Evolutionary conservation across 2,113 vertebrate genomes (phyloP).

Genomic region (Periophthalmodon schlosseri): DNA sequence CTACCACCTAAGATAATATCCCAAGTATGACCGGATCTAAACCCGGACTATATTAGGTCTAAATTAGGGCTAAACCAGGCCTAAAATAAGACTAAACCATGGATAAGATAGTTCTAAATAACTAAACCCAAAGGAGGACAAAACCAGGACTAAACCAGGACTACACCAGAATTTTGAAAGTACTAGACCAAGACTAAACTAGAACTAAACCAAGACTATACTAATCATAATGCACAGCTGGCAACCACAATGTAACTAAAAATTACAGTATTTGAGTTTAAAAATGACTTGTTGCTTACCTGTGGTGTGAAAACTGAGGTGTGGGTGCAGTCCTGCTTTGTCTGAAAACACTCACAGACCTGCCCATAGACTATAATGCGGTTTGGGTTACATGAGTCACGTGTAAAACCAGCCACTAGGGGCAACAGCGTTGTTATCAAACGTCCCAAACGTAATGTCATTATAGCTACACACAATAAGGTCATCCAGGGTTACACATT

Average conservation of each 20-base stretch:
- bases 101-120: no score
- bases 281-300: neutral
- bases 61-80: no score
- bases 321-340: neutral
- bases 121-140: no score
- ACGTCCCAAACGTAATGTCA: neutral
- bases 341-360: neutral
- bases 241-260: neutral
- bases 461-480: neutral
- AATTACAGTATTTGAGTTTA: neutral
- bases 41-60: no score
- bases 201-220: no score
- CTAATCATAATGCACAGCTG: neutral
- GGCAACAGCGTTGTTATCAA: neutral
- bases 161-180: no score
- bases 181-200: no score
- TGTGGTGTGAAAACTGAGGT: neutral
- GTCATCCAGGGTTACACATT: no score
- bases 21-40: no score
- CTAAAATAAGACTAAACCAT: no score
- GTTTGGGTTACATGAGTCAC: neutral
- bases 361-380: neutral
- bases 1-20: no score
- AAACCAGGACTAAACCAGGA: neutral
- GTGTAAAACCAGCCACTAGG: neutral